A percentile compares a stretch with the other conserved stretches of the same genome.
These are phyloP conservation scores for Dicaeum eximium DNA, from an alignment of 2,113 vertebrate species.

Conservation along the genomic window DNA sequence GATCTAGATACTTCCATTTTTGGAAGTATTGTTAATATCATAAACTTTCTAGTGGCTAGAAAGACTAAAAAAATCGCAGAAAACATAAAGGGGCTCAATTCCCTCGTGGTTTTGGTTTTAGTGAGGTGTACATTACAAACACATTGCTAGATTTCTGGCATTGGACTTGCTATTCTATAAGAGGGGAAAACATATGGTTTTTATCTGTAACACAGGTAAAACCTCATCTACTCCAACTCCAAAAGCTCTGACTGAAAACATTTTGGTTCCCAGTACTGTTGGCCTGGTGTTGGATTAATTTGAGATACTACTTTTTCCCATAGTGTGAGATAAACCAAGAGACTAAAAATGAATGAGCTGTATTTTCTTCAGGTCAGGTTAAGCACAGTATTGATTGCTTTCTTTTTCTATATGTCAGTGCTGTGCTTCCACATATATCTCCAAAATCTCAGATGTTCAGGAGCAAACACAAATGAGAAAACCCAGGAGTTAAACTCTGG, in stretches of 20 bases:
- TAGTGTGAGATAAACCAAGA: neutral
- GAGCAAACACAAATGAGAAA: neutral
- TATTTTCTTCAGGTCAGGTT: neutral
- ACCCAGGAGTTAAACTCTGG: neutral
- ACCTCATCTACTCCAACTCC: neutral
- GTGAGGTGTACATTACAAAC: neutral
- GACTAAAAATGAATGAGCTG: neutral
- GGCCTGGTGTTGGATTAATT: neutral
- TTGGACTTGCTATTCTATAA: neutral
- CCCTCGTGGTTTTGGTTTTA: neutral
- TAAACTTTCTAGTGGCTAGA: neutral
- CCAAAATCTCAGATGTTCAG: conserved; percentile 26
- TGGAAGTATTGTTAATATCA: neutral
- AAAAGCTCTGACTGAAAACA: neutral
- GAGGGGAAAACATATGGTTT: neutral
- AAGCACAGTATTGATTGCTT: conserved; percentile 29
- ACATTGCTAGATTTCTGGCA: neutral
- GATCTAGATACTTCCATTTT: neutral
- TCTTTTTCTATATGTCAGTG: conserved; percentile 1
- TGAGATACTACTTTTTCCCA: neutral
- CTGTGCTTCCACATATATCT: conserved; percentile 20
- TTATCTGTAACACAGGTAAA: neutral
- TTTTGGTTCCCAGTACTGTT: neutral
- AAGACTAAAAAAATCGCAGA: neutral
- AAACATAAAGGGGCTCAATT: neutral